Conservation (phyloP, 1,140 invertebrate genomes). For the Aphidius ervi region DNA sequence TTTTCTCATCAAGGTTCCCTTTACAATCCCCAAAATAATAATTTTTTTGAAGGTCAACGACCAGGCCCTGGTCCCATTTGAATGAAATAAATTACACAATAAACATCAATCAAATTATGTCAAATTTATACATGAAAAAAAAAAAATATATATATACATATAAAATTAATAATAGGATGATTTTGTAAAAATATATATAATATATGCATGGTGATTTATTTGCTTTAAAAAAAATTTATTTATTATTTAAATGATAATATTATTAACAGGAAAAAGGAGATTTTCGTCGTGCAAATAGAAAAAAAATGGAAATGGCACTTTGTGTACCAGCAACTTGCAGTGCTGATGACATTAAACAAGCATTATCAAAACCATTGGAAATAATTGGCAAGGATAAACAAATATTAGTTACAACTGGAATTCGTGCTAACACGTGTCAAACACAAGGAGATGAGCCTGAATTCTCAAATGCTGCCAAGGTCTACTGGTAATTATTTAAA, state of each 20-base stretch:
- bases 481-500: conserved; percentile 26
- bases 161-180: background rate
- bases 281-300: conserved; percentile 22
- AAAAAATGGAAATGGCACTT: conserved; percentile 35
- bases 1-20: background rate
- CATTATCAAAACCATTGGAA: conserved; percentile 24
- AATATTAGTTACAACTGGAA: conserved; percentile 25
- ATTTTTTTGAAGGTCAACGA: background rate
- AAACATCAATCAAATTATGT: no score
- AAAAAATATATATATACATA: background rate
- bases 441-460: conserved; percentile 23
- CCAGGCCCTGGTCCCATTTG: no score
- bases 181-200: background rate
- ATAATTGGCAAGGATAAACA: conserved; percentile 23
- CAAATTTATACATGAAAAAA: background rate
- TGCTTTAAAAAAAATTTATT: no score
- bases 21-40: background rate
- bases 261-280: conserved; percentile 26
- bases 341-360: conserved; percentile 29
- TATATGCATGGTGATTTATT: background rate
- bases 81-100: no score
- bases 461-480: conserved; percentile 19
- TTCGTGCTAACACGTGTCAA: conserved; percentile 32
- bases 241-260: background rate
- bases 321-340: conserved; percentile 43